Conservation (phyloP, 1,140 invertebrate species). For the Tetramorium parvispinum region DNA sequence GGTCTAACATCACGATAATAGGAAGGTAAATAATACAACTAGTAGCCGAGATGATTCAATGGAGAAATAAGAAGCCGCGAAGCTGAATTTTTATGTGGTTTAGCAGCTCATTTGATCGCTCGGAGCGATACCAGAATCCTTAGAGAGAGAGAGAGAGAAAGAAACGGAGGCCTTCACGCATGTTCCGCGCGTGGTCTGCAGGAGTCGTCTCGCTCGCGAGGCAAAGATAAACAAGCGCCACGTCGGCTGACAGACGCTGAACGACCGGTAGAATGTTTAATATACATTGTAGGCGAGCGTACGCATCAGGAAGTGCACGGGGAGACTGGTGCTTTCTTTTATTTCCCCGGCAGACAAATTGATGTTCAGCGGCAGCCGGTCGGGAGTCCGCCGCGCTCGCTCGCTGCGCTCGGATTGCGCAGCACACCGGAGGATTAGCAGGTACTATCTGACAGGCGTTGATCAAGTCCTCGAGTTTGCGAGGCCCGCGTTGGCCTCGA, state of each 20-base stretch:
- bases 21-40: constrained; percentile 18
- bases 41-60: constrained; percentile 18
- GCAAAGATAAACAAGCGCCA: constrained; percentile 55
- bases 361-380: constrained; percentile 56
- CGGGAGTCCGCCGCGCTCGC: constrained; percentile 41
- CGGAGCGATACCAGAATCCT: constrained; percentile 2
- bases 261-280: constrained; percentile 59
- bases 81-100: constrained; percentile 13
- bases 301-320: constrained; percentile 50
- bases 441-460: constrained; percentile 56
- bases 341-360: constrained; percentile 51
- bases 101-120: constrained; percentile 43
- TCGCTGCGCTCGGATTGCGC: constrained; percentile 36
- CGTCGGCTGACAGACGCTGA: constrained; percentile 43
- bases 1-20: constrained; percentile 7
- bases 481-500: neutral
- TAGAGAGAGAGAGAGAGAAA: neutral
- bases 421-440: constrained; percentile 46
- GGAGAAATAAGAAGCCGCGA: neutral
- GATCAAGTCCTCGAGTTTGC: constrained; percentile 49
- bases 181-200: constrained; percentile 19
- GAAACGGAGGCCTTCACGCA: neutral
- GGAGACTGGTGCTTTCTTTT: constrained; percentile 42
- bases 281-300: constrained; percentile 52
- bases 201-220: constrained; percentile 29